phyloP scores from a whole-genome alignment of 2,888 invertebrate species.

The Oithona nana region DNA sequence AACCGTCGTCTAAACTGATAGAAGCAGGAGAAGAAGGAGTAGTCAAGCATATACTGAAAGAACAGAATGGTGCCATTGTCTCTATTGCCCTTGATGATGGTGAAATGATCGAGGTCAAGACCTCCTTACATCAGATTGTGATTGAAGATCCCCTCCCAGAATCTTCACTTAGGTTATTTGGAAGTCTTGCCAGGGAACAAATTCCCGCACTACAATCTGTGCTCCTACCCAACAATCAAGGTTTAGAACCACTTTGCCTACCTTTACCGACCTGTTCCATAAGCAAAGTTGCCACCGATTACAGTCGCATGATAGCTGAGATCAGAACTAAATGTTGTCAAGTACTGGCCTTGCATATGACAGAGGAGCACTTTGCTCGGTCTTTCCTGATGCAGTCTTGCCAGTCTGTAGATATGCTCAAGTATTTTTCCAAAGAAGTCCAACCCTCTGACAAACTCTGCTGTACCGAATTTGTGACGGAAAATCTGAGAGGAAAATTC shows the following conservation, averaged over 20 bases:
- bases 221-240: background rate
- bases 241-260: conserved; percentile 17
- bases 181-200: background rate
- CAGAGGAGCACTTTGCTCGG: conserved; percentile 25
- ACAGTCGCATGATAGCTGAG: conserved; percentile 28
- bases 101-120: background rate
- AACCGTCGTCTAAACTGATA: too few relatives aligned
- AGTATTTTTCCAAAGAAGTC: conserved; percentile 27
- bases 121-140: background rate
- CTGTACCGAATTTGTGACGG: conserved; percentile 16
- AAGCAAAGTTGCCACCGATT: conserved; percentile 23
- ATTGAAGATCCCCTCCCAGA: background rate
- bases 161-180: background rate
- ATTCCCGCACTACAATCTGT: background rate
- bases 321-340: conserved; percentile 25
- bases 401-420: conserved; percentile 26
- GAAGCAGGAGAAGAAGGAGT: too few relatives aligned
- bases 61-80: too few relatives aligned
- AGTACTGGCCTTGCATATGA: conserved; percentile 26
- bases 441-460: conserved; percentile 24
- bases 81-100: too few relatives aligned
- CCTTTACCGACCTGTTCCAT: conserved; percentile 18
- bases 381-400: conserved; percentile 26
- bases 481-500: conserved; percentile 18
- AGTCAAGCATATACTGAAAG: too few relatives aligned